Evolutionary conservation across 2,113 vertebrate species (phyloP), one percentile per base, ranked within the genome.

Genomic region (Gadus macrocephalus): DNA sequence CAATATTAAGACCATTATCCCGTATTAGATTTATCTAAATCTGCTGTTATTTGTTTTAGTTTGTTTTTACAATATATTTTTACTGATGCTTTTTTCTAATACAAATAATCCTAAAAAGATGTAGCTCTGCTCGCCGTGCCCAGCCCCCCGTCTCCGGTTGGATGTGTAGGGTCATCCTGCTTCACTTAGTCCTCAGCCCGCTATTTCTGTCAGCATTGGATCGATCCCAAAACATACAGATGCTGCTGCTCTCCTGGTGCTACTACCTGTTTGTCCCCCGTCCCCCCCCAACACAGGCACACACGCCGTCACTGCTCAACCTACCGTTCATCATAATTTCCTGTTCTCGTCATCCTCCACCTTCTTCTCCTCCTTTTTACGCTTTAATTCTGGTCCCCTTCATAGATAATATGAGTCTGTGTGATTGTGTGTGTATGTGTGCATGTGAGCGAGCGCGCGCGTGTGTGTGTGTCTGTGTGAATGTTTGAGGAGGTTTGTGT

Each of bases 401-500:
- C 20, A 62, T 62, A 20, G 12, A 17, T 4, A 15, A 53, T 14
- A 56, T 42, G 42, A 49, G 60, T 49, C 22, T 16, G 20, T 4
- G 49, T 53, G 22, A 4, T 9, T 64, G 31, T 72, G 28, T 31
- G 15, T 70, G 58, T 69, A 16, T 70, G 58, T 64, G 53, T 66
- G 53, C 59, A 4, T 35, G 27, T 66, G 69, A 69, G 70, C 65
- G 68, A 76, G 65, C 28, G 66, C 64, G 35, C 35, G 64, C 22
- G 56, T 79, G 35, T 31, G 16, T 20, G 69, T 81, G 68, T 73
- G 74, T 80, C 17, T 28, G 8, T 67, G 58, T 35, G 66, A 60
- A 53, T 69, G 70, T 53, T 55, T 62, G 2, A 15, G 2, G 11
- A 69, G 11, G n/a, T n/a, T n/a, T n/a, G n/a, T n/a, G n/a, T n/a